Evolutionary conservation across 2,888 invertebrate species (phyloP), one percentile per base, ranked within the genome.

Genomic region (Charanyca ferruginea): DNA sequence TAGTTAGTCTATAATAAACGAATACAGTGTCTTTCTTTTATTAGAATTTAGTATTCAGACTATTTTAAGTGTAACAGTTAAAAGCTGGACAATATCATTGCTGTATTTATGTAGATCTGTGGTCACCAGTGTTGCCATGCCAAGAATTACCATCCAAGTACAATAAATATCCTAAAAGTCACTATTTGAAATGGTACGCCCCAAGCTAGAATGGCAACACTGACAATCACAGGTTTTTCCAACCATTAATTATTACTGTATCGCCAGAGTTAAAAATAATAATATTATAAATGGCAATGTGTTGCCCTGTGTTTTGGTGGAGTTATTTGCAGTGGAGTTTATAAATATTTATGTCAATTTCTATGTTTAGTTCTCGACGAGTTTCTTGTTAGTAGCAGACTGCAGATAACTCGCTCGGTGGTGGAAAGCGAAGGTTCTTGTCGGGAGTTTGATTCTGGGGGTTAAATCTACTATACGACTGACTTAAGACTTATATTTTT

Each of bases 41-140:
- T 76, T 86, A 89, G 84, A 82, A 77, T 80, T 77, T 86, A 83
- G 82, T 81, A 81, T 81, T 73, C 80, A 75, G 77, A 85, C 59
- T 87, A 86, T 85, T 84, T 66, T 90, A 90, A 89, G 90, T 74
- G 75, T 87, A 89, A 86, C 79, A 80, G 73, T 83, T 80, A 69
- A 80, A 75, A 74, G 71, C 81, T 87, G 86, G 82, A 81, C 80
- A 83, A 84, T 79, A 69, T 78, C 82, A 86, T 87, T 85, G 84
- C 85, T 84, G 65, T 70, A 65, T 60, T 53, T 66, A 63, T 74
- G 51, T 66, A 60, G 22, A 49, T 65, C 66, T 82, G 22, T 64
- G 62, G 32, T 57, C 47, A 61, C 18, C 44, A 71, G 59, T 81
- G 62, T 60, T 80, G 79, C 49, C 58, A 59, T 45, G 1, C 0